Percentiles rank a stretch among this genome's conserved stretches.
Evolutionary conservation across 1,140 invertebrate genomes (phyloP).

Genomic region (Apis dorsata): DNA sequence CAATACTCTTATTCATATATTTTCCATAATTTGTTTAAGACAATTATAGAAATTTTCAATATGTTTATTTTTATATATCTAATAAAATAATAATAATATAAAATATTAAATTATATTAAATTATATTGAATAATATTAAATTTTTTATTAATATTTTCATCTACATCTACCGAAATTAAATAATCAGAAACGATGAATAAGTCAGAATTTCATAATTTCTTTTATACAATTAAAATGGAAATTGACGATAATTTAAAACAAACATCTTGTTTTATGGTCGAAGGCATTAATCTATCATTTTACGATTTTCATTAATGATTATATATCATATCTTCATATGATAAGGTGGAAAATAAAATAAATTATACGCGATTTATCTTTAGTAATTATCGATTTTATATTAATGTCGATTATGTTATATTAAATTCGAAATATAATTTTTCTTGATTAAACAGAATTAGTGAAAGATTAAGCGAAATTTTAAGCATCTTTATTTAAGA

Average conservation of each 20-base stretch:
- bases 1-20: too few species aligned
- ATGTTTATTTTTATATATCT: too few species aligned
- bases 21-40: too few species aligned
- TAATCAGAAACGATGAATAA: neutral
- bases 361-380: neutral
- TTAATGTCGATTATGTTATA: neutral
- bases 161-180: neutral
- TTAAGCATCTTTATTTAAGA: neutral
- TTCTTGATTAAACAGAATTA: neutral
- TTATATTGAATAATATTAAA: neutral
- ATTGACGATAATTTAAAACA: constrained; percentile 1
- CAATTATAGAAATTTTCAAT: too few species aligned
- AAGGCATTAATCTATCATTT: neutral
- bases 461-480: neutral
- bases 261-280: neutral
- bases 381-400: neutral
- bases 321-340: neutral
- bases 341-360: neutral
- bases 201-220: neutral
- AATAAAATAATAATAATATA: too few species aligned
- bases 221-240: neutral
- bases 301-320: neutral
- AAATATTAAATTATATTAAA: too few species aligned
- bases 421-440: too few species aligned
- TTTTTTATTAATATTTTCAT: neutral